Base-by-base conservation (phyloP, 2,888 invertebrate species). In the Drosophila koepferae region DNA sequence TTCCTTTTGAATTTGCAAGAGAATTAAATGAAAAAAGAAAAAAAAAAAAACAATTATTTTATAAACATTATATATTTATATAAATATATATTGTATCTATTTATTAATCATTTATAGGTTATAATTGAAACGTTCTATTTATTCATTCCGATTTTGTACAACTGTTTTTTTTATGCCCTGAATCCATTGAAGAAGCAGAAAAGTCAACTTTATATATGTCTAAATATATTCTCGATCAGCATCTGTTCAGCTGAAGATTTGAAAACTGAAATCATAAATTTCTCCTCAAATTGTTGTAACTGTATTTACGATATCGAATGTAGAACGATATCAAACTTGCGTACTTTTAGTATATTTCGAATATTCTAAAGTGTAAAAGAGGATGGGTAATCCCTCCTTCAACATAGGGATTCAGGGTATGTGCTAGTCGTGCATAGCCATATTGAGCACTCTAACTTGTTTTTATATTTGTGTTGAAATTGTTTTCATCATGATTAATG, bases 401-500 rank as follows among this genome's bases (percentile, higher is more conserved):
- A 48, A 0, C 10, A 31, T 10, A 3, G 14, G 51, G 51, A 18
- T 51, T 51, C 51, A 51, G 51, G 51, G 51, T 51, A 36, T 51
- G 34, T 12, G 12, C 14, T 36, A 51, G 51, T 51, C 51, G 51
- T 18, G 34, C 51, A 51, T 6, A 14, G 18, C 18, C 40, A 40
- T n/a, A 23, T 54, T 8, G 40, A n/a, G 23, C 40, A n/a, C 40
- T 28, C 16, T n/a, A 23, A 40, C n/a, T 54, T 40, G 38, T 40
- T 54, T 40, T 54, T 16, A 69, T 38, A 62, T 44, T 70, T 70
- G 51, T 38, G 70, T 71, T 71, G 56, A 63, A 56, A 43, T 65
- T 63, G 54, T 65, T 71, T 65, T 63, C 71, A 71, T 56, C 70
- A 62, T 53, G 63, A 77, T 72, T 72, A 65, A 65, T 46, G 43